Base-by-base conservation (phyloP, 2,797 vertebrate species). In the Brotula barbata region DNA sequence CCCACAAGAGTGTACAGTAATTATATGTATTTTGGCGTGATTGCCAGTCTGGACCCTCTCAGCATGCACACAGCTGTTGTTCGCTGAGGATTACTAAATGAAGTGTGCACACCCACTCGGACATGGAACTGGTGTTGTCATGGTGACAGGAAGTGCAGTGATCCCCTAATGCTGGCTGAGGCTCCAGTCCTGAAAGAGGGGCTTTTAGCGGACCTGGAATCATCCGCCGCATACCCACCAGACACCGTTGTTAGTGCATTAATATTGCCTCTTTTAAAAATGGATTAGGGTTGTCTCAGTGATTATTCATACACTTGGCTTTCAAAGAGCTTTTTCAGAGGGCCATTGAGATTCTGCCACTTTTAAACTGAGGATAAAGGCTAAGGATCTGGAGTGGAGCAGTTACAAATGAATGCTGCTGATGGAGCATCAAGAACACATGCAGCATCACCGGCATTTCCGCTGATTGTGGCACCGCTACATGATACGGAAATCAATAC, bases 41-140 rank as follows among this genome's bases (percentile, higher is more conserved):
- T 88, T 83, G 80, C 70, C 36, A 25, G 77, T 46, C 56, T 53
- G 79, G 71, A 77, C 78, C 81, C 82, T 84, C 73, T 71, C 75
- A 67, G 74, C 83, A 87, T 75, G 83, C 85, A 77, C 75, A 84
- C 83, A 84, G 82, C 85, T 74, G 78, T 80, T 51, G 77, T 81
- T 86, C 84, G 72, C 78, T 70, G 75, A 86, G 84, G 86, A 90
- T 87, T 75, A 87, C 84, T 85, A 90, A 90, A 87, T 81, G 73
- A 90, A 91, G 85, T 77, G 84, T 78, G 76, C 77, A 83, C 84
- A 86, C 87, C 81, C 84, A 87, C 83, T 89, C 84, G 75, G 87
- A 85, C 81, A 77, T 80, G 68, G 86, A 91, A 89, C 78, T 78
- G 75, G 76, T 37, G 91, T 92, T 91, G 91, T 90, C 91, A 92